Evolutionary conservation across 2,113 vertebrate species (phyloP), one percentile per base, ranked within the genome.

Genomic region (Erinaceus europaeus): DNA sequence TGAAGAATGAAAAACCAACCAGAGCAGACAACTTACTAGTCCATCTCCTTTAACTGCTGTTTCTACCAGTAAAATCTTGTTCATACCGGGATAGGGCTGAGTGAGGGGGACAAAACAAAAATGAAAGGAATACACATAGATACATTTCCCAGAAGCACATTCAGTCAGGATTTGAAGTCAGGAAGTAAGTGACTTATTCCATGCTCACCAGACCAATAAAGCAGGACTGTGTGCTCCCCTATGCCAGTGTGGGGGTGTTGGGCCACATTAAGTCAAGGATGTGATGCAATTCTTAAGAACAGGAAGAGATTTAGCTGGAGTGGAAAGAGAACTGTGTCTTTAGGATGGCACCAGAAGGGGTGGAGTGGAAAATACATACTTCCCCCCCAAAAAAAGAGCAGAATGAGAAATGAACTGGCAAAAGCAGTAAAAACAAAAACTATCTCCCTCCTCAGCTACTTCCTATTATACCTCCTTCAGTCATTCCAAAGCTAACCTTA

Each of bases 231-330:
- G 20, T 5, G 14, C 9, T 52, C 80, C 71, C 61, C 20, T 68
- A 65, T 91, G 89, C 92, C 90, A 81, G 2, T 55, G 73, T 67
- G 80, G 88, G 88, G 88, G 48, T 75, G 88, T 52, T n/a, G 86
- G 80, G 48, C 85, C 86, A 40, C 40, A 50, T 21, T 9, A 62
- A 27, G 69, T 90, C 94, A 87, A 93, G 81, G 88, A 62, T 69
- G 73, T 89, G 93, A 93, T 88, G 94, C 81, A 94, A 79, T 89
- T 90, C 80, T 77, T 34, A 93, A 91, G 86, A 90, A 88, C 90
- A 91, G 94, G 93, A 95, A 93, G 92, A 94, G 91, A 88, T 50
- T 91, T 90, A 12, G 57, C 76, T 57, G 84, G 86, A 81, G 71
- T 87, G 84, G 88, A 88, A 80, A 62, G 69, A 89, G 71, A 48